Base-by-base conservation (phyloP, 1,140 invertebrate genomes). In the Trialeurodes vaporariorum region DNA sequence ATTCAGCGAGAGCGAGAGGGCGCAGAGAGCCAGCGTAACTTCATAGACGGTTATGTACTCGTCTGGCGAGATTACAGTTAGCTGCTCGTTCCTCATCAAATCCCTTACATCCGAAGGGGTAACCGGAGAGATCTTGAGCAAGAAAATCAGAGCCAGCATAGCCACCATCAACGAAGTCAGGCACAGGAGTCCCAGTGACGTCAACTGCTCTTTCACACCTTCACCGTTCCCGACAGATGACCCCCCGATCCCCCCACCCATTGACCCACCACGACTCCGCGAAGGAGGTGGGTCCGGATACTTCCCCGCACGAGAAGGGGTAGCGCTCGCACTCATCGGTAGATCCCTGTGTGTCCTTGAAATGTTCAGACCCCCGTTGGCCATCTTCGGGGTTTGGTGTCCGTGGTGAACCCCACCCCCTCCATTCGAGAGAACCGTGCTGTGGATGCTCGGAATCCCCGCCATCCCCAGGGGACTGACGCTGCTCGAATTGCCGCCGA, bases 21-120 rank as follows among this genome's bases (percentile, higher is more conserved):
- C 91, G 75, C 91, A 92, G 68, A 95, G 81, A 5, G 91, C 92
- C 70, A 94, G 81, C 1, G 92, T 93, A 1, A 95, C 92, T 82
- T 95, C 92, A 76, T 93, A 92, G 27, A 95, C 90, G 68, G 91
- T 86, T 25, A 89, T 86, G 73, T 92, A 92, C 74, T 93, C 91
- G 73, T 92, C 90, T 22, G 80, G 78, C 66, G 84, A 83, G 69
- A 81, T 83, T 70, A 85, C 79, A 59, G 83, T 83, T 71, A 84
- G 75, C 71, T 79, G 72, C 64, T 77, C 78, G 70, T 79, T 81
- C 78, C 74, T 81, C 74, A 80, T 81, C 69, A 81, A 82, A 75
- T 85, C 69, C 75, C 80, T 74, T 67, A 77, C 80, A 76, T 79
- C 79, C 76, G 78, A 67, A 70, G 76, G 77, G 1, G 81, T 81